A percentile compares a stretch with the other conserved stretches of the same genome.
Conservation (phyloP, 2,113 vertebrate species). For the Paramormyrops kingsleyae region DNA sequence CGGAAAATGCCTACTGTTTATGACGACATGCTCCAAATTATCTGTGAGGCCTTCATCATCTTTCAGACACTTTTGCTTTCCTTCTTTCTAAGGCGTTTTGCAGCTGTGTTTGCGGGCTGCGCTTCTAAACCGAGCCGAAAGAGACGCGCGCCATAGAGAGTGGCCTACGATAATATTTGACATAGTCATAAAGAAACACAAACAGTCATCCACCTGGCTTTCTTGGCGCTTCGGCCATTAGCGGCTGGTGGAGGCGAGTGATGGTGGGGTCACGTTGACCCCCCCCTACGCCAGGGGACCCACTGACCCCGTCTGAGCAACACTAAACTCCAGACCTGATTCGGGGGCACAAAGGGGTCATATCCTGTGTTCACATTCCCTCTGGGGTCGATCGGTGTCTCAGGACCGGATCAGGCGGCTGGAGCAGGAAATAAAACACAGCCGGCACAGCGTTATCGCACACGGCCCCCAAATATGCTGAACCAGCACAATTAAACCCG, state of each 20-base stretch:
- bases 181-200: constrained; percentile 47
- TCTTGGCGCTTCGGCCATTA: constrained; percentile 27
- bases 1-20: constrained; percentile 5
- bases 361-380: neutral
- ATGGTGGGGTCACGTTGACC: constrained; percentile 21
- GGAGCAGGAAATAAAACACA: neutral
- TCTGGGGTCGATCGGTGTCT: neutral
- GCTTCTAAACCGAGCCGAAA: constrained; percentile 22
- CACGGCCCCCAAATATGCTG: neutral
- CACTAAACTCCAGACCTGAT: neutral
- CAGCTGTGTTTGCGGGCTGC: constrained; percentile 21
- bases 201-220: constrained; percentile 55
- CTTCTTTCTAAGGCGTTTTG: neutral
- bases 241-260: constrained; percentile 19
- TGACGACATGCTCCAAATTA: constrained; percentile 26
- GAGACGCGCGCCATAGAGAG: constrained; percentile 18
- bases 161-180: constrained; percentile 57
- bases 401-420: neutral
- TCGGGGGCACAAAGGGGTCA: neutral
- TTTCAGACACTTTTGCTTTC: constrained; percentile 15
- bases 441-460: neutral
- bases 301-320: neutral
- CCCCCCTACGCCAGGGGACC: neutral
- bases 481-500: neutral
- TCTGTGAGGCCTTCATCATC: constrained; percentile 22